phyloP scores from a whole-genome alignment of 2,888 invertebrate species.

The Eucera pruinosa region DNA sequence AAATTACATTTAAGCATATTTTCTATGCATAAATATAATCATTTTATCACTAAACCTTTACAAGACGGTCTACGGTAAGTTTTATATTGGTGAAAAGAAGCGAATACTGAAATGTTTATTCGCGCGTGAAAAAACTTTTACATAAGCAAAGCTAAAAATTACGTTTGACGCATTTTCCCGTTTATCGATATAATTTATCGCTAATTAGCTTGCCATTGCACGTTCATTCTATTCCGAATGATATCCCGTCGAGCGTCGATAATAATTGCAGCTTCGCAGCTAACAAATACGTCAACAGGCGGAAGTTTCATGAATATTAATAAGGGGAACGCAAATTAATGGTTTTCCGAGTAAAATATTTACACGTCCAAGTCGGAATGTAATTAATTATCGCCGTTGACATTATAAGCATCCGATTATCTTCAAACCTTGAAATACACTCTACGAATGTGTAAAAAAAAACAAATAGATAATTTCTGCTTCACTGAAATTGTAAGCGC shows the following conservation, averaged over 20 bases:
- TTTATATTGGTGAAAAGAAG: too few relatives aligned
- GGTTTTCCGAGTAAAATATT: constrained; percentile 31
- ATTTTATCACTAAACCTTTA: too few relatives aligned
- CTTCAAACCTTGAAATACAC: background rate
- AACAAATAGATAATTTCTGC: background rate
- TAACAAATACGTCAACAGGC: constrained; percentile 31
- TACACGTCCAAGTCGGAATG: background rate
- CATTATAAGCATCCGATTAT: constrained; percentile 21
- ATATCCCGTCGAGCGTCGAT: constrained; percentile 5
- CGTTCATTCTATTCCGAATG: background rate
- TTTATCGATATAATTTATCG: background rate
- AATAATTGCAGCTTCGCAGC: too few relatives aligned
- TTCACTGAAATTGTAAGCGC: background rate
- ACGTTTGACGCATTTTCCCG: background rate
- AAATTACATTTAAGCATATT: too few relatives aligned
- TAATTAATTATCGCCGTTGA: constrained; percentile 26
- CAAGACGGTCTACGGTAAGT: too few relatives aligned
- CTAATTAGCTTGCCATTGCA: constrained; percentile 23
- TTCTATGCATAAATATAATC: too few relatives aligned
- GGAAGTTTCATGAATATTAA: constrained; percentile 45
- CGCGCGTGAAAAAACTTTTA: too few relatives aligned
- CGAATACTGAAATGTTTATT: too few relatives aligned
- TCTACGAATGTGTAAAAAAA: background rate
- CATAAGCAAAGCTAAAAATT: too few relatives aligned
- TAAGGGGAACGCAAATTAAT: constrained; percentile 41